Evolutionary conservation across 2,113 vertebrate species (phyloP).

Genomic region (Crypturellus undulatus): DNA sequence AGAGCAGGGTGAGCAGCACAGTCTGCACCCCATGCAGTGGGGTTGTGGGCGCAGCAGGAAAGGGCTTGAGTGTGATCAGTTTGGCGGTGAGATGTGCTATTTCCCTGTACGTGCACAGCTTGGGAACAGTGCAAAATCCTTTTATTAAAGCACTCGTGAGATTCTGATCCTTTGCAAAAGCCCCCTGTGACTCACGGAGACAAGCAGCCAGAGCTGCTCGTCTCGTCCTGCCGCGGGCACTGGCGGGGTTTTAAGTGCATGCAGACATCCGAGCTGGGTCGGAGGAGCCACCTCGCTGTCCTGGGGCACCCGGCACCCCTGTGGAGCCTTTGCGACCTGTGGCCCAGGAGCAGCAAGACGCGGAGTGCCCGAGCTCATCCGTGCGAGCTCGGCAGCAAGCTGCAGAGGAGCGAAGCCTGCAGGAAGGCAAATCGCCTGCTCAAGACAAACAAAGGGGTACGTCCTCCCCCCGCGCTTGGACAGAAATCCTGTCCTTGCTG

Average conservation of each 20-base stretch:
- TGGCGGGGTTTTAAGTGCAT: not conserved
- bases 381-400: rapidly evolving
- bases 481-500: slow-evolving; percentile 1
- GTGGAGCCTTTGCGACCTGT: not conserved
- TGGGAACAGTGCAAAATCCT: not conserved
- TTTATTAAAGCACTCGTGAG: not conserved
- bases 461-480: not conserved
- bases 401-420: not conserved
- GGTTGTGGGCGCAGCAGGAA: not conserved
- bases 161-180: not conserved
- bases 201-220: not conserved
- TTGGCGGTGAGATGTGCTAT: not conserved
- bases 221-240: not conserved
- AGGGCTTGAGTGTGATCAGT: not conserved
- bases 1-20: rapidly evolving
- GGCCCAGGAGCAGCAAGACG: rapidly evolving
- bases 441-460: slow-evolving; percentile 21
- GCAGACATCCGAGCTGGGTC: not conserved
- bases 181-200: not conserved
- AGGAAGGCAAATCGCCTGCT: slow-evolving; percentile 40
- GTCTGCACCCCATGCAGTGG: rapidly evolving
- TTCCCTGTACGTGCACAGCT: not conserved
- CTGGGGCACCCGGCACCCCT: not conserved
- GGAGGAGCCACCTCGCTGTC: not conserved
- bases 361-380: not conserved